Evolutionary conservation across 2,113 vertebrate species (phyloP).

Genomic region (Ictalurus punctatus): DNA sequence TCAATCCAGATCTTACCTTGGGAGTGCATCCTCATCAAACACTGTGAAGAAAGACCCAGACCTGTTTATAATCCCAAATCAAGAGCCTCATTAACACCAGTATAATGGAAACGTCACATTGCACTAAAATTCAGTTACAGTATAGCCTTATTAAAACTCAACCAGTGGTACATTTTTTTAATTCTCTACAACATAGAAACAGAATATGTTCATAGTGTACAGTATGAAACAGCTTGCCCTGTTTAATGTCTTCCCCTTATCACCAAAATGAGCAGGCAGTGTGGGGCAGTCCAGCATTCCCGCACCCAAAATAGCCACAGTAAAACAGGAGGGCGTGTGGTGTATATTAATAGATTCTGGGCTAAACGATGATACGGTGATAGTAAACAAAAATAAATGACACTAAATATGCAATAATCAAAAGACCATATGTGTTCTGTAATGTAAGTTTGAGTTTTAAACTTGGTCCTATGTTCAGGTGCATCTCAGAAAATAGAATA

Average conservation of each 20-base stretch:
- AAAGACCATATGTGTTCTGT: not conserved
- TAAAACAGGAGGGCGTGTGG: conserved; percentile 32
- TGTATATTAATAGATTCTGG: conserved; percentile 58
- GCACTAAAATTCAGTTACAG: not conserved
- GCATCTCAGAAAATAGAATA: no score
- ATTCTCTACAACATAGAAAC: not conserved
- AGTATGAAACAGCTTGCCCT: not conserved
- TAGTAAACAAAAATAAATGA: not conserved
- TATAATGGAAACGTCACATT: no score
- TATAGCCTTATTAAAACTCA: not conserved
- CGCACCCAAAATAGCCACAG: conserved; percentile 54
- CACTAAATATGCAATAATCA: not conserved
- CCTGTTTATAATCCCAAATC: not conserved
- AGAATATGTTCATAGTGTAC: not conserved
- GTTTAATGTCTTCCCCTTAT: conserved; percentile 30
- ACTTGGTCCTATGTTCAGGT: no score
- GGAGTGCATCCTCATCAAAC: conserved; percentile 42
- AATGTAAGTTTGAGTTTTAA: not conserved
- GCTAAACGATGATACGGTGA: conserved; percentile 41
- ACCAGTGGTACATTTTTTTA: not conserved
- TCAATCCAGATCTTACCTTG: conserved; percentile 44
- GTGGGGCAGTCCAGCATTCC: conserved; percentile 37
- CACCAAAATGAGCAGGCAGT: conserved; percentile 22
- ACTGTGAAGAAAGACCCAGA: not conserved
- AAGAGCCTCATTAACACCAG: not conserved